Evolutionary conservation across 1,140 invertebrate genomes (phyloP), one percentile per base, ranked within the genome.

Genomic region (Meteorus sp.): DNA sequence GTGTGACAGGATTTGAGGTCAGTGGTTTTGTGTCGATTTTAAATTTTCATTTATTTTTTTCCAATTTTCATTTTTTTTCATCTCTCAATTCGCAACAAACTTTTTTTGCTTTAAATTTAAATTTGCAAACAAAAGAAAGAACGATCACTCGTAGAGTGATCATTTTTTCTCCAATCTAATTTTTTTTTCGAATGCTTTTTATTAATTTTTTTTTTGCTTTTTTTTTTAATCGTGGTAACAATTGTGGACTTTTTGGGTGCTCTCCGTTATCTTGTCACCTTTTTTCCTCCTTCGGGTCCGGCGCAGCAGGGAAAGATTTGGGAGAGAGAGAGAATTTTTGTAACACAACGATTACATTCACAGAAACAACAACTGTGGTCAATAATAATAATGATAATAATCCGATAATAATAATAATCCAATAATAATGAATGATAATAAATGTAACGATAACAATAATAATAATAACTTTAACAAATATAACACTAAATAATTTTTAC

Each of bases 181-280:
- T 65, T 61, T 64, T 67, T 62, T 45, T 56, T 52, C 52, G 60
- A 66, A 48, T 53, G 25, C 35, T 61, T 60, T 57, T 44, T 29
- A 56, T 54, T 50, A 54, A 51, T 63, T 56, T 37, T 54, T 60
- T 45, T 15, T 23, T 48, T 44, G 41, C 25, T 31, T 44, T 27
- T 55, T 39, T 27, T 27, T 60, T 67, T 64, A 70, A 66, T 60
- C 60, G 71, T 74, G 74, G 71, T 76, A 70, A 66, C 71, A 76
- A 80, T 80, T 63, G 69, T 79, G 74, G 71, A 74, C 71, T 76
- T n/a, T n/a, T n/a, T 79, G 85, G 80, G 79, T 82, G 81, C 80
- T 82, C 80, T 83, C n/a, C n/a, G n/a, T 77, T 79, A 83, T 79
- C 77, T 81, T 82, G 84, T 86, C 85, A 86, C 85, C 85, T 87